Base-by-base conservation (phyloP, 23 tunicate genomes). In the Trididemnum miniatum region DNA sequence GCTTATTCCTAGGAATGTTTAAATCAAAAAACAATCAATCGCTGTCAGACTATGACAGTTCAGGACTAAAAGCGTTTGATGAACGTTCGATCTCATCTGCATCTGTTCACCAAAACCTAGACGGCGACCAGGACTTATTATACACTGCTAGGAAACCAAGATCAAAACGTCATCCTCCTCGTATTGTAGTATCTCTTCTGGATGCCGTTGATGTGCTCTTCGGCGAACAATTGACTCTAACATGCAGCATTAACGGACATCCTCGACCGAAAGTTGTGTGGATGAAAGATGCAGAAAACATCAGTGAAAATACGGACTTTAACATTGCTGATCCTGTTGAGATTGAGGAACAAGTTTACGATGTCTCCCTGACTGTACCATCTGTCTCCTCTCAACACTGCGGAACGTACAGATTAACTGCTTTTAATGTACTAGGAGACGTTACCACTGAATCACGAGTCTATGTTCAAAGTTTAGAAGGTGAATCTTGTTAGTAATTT, bases 231-330 rank as follows among this genome's bases (percentile, higher is more conserved):
- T 26, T 87, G 18, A 31, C 31, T 0, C 54, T 92, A 32, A 23
- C 92, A 0, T 92, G 97, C 72, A 35, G n/a, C 2, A 88, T 92
- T 30, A 32, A 71, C 12, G 97, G 92, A 3, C 81, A 64, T 22
- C 97, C 97, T 34, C 38, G 64, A 38, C 92, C 97, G 0, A 83
- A 83, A 63, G 71, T 84, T 2, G 87, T 83, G 0, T 92, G 97
- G 97, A 73, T 92, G 77, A 83, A 84, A 79, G 85, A 92, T 67
- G 97, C 91, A 12, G 67, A 62, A n/a, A 35, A 78, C 4, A 31
- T 92, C 2, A 28, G 59, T 4, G 79, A 72, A 32, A 30, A 33
- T 1, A 25, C 81, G 12, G 74, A 79, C 3, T 82, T 65, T 49
- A 54, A 34, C 49, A 78, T 79, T 59, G 40, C 52, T 7, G 34